A percentile compares a stretch with the other conserved stretches of the same genome.
Evolutionary conservation across 2,888 invertebrate species (phyloP).

Genomic region (Sesia bembeciformis): DNA sequence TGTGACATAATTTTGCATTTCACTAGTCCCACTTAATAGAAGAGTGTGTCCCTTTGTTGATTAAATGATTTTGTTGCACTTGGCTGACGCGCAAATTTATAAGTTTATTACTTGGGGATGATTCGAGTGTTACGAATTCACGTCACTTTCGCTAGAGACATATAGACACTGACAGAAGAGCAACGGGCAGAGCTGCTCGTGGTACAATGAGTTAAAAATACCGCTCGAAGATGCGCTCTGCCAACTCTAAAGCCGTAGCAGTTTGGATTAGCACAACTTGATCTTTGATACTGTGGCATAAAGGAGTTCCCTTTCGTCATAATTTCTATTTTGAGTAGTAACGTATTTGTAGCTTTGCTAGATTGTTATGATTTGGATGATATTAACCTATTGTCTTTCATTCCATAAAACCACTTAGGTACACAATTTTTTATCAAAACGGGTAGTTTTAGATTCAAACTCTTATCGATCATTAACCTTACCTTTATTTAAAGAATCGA

Average conservation of each 20-base stretch:
- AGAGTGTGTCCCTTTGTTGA: background rate
- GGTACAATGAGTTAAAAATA: constrained; percentile 74
- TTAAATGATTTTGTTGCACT: background rate
- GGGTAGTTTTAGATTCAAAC: background rate
- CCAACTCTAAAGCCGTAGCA: constrained; percentile 55
- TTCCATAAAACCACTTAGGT: too few species aligned
- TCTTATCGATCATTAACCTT: constrained; percentile 22
- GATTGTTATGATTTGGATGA: too few species aligned
- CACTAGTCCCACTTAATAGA: background rate
- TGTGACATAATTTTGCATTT: background rate
- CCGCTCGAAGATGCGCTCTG: constrained; percentile 70
- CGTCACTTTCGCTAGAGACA: constrained; percentile 62
- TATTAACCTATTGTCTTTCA: too few species aligned
- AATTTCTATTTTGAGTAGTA: constrained; percentile 12
- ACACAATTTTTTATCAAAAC: background rate
- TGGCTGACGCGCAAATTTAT: background rate
- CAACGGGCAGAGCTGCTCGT: constrained; percentile 57
- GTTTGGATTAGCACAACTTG: constrained; percentile 56
- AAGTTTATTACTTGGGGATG: background rate
- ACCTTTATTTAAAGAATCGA: constrained; percentile 4
- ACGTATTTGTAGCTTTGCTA: too few species aligned
- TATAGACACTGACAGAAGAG: constrained; percentile 56
- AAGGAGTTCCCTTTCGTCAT: constrained; percentile 29
- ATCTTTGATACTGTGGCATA: constrained; percentile 53
- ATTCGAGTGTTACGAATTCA: constrained; percentile 14